Conservation (phyloP, 1,140 invertebrate genomes). For the Pseudomyrmex concolor region DNA sequence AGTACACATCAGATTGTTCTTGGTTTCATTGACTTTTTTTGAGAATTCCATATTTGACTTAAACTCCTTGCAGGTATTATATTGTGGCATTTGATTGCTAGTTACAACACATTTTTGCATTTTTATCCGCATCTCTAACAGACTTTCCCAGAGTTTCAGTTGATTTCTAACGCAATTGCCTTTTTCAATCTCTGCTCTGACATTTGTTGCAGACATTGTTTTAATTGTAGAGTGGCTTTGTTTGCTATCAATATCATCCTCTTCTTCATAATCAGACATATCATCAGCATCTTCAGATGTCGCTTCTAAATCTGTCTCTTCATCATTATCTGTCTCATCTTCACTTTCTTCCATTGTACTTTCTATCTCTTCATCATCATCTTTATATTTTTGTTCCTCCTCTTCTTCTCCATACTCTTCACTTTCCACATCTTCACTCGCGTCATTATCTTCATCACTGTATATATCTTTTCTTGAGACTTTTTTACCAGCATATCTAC, state of each 20-base stretch:
- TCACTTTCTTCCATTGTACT: slow-evolving; percentile 65
- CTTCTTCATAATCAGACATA: slow-evolving; percentile 63
- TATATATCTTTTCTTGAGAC: slow-evolving; percentile 86
- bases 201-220: slow-evolving; percentile 86
- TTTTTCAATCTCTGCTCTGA: slow-evolving; percentile 89
- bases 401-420: slow-evolving; percentile 54
- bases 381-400: slow-evolving; percentile 66
- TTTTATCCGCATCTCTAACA: slow-evolving; percentile 93
- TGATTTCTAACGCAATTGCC: slow-evolving; percentile 92
- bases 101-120: slow-evolving; percentile 91
- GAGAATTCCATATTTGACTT: slow-evolving; percentile 85
- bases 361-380: slow-evolving; percentile 72
- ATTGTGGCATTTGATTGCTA: slow-evolving; percentile 92
- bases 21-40: slow-evolving; percentile 84
- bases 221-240: slow-evolving; percentile 84
- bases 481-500: slow-evolving; percentile 90
- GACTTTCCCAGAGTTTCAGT: slow-evolving; percentile 91
- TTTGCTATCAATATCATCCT: slow-evolving; percentile 65
- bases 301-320: slow-evolving; percentile 4
- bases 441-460: slow-evolving; percentile 71
- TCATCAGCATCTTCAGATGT: slow-evolving; percentile 65
- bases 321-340: slow-evolving; percentile 73
- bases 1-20: slow-evolving; percentile 85
- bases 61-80: slow-evolving; percentile 85
- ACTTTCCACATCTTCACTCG: slow-evolving; percentile 49